Evolutionary conservation across 2,113 vertebrate species (phyloP).

Genomic region (Pelobates fuscus): DNA sequence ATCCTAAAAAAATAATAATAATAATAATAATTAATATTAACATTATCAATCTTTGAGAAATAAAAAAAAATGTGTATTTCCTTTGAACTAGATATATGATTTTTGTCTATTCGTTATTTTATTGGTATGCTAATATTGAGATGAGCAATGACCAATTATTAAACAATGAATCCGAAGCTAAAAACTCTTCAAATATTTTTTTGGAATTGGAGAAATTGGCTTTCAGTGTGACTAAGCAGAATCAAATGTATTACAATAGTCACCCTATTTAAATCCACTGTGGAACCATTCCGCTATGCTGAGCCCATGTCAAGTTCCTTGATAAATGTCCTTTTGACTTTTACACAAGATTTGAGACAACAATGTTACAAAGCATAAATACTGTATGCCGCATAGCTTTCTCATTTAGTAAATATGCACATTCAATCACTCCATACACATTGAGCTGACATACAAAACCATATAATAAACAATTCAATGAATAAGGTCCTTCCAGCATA

Average conservation of each 20-base stretch:
- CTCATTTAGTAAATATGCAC: neutral
- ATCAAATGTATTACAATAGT: neutral
- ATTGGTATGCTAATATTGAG: too few relatives aligned
- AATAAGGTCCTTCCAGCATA: neutral
- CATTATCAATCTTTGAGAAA: too few relatives aligned
- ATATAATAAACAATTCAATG: neutral
- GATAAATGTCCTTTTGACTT: constrained; percentile 3
- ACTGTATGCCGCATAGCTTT: neutral
- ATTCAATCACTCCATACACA: neutral
- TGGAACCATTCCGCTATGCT: neutral
- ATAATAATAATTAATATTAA: too few relatives aligned
- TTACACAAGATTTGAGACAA: neutral
- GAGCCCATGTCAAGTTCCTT: neutral
- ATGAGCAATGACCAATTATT: too few relatives aligned
- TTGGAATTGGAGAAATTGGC: too few relatives aligned
- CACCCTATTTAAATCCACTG: neutral
- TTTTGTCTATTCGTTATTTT: too few relatives aligned
- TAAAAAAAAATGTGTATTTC: too few relatives aligned
- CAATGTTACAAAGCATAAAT: neutral
- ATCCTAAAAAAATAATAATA: too few relatives aligned
- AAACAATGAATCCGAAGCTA: too few relatives aligned
- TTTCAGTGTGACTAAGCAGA: neutral
- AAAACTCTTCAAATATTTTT: too few relatives aligned
- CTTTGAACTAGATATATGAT: constrained; percentile 14
- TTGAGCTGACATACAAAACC: neutral